Evolutionary conservation across 2,113 vertebrate species (phyloP).

Genomic region (Mormoops blainvillei): DNA sequence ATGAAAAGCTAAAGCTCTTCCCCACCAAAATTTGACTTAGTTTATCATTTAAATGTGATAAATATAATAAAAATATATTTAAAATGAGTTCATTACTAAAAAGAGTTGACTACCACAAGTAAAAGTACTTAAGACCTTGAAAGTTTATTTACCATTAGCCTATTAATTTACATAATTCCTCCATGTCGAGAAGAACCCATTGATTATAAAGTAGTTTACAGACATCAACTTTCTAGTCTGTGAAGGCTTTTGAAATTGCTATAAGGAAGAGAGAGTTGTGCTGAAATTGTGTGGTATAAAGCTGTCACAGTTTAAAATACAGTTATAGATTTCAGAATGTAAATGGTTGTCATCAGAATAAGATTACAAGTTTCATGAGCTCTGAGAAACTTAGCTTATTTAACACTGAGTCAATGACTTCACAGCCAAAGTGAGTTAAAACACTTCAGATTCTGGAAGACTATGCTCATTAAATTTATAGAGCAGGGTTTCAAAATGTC

Average conservation of each 20-base stretch:
- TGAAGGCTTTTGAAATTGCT: conserved; percentile 38
- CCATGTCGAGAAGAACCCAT: background rate
- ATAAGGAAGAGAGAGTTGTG: conserved; percentile 12
- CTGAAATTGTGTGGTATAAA: background rate
- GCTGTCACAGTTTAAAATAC: conserved; percentile 38
- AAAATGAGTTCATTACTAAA: background rate
- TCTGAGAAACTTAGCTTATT: conserved; percentile 14
- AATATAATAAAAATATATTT: background rate
- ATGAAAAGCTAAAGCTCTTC: background rate
- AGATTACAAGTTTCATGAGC: conserved; percentile 37
- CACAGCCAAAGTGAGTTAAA: background rate
- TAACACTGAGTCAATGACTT: conserved; percentile 36
- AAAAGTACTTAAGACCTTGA: background rate
- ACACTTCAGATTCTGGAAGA: background rate
- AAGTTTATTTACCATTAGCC: background rate
- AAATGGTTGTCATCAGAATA: conserved; percentile 44
- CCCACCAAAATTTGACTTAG: background rate
- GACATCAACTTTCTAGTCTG: background rate
- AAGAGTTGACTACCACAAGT: background rate
- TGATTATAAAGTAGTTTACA: conserved; percentile 44
- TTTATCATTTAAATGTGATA: background rate
- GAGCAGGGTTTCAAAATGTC: background rate
- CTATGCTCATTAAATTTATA: background rate
- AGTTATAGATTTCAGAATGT: conserved; percentile 40
- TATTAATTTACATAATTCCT: conserved; percentile 28